A percentile compares a stretch with the other conserved stretches of the same genome.
phyloP scores from a whole-genome alignment of 2,888 invertebrate species.

The Chironomus riparius region DNA sequence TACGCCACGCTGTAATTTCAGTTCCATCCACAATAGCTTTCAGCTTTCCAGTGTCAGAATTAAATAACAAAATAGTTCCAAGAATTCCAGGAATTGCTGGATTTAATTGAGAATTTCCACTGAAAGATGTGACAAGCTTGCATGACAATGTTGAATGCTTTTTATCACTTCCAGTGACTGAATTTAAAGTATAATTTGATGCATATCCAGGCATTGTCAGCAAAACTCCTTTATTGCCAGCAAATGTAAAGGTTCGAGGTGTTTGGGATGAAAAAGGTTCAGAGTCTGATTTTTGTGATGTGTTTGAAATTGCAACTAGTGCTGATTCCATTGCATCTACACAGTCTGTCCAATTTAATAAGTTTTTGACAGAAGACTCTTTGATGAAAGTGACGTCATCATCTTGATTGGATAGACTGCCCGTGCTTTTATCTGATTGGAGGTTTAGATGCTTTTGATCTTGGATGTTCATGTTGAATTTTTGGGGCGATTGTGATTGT shows the following conservation, averaged over 20 bases:
- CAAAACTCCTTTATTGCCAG: conserved; percentile 32
- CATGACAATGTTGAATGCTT: conserved; percentile 36
- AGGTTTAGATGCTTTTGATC: no score
- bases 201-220: conserved; percentile 45
- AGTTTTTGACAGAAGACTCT: conserved; percentile 1
- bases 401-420: neutral
- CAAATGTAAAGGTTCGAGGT: conserved; percentile 5
- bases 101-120: conserved; percentile 35
- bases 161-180: conserved; percentile 28
- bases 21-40: conserved; percentile 45
- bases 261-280: conserved; percentile 23
- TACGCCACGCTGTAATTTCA: conserved; percentile 49
- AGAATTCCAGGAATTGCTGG: conserved; percentile 41
- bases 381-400: conserved; percentile 13
- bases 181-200: conserved; percentile 35
- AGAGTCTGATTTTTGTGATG: neutral
- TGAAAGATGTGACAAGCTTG: conserved; percentile 44
- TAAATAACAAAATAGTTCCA: conserved; percentile 44
- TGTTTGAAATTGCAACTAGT: neutral
- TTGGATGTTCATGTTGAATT: no score
- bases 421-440: no score
- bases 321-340: conserved; percentile 22
- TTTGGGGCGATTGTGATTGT: no score
- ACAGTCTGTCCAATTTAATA: conserved; percentile 20
- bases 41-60: conserved; percentile 41